These are phyloP conservation scores for Aphrophora alni DNA, from an alignment of 2,888 invertebrate species.

Conservation along the genomic window DNA sequence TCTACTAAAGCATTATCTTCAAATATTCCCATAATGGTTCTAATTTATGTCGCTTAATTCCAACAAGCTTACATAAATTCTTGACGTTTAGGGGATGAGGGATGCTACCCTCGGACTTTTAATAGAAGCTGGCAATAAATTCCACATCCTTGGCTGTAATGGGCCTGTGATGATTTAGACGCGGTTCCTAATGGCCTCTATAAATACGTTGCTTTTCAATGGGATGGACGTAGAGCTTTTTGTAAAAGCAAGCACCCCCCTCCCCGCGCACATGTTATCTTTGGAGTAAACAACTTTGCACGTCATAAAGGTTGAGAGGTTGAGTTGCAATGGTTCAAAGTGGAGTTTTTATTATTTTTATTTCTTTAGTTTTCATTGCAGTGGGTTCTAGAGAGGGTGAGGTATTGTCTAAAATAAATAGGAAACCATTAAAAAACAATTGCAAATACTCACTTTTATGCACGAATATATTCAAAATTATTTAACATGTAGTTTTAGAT, in stretches of 20 bases:
- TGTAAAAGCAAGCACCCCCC: not conserved
- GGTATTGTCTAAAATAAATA: no score
- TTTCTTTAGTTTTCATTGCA: no score
- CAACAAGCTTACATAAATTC: constrained; percentile 9
- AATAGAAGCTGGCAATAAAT: not conserved
- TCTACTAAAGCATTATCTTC: not conserved
- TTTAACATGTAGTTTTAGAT: no score
- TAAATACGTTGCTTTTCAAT: not conserved
- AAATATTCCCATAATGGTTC: constrained; percentile 5
- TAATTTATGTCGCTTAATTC: constrained; percentile 9
- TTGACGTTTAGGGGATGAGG: constrained; percentile 9
- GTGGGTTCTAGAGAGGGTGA: no score
- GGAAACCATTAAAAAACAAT: no score
- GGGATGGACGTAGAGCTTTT: not conserved
- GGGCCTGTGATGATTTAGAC: not conserved
- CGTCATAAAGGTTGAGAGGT: not conserved
- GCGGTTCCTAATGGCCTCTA: not conserved
- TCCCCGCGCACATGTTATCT: no score
- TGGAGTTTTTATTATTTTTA: no score
- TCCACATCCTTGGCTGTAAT: not conserved
- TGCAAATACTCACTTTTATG: no score
- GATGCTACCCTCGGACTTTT: not conserved
- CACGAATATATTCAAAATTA: no score
- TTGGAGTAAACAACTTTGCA: not conserved
- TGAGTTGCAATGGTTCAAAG: no score